These are phyloP conservation scores for Ceratosolen fusciceps DNA, from an alignment of 1,140 invertebrate genomes.

Conservation along the genomic window DNA sequence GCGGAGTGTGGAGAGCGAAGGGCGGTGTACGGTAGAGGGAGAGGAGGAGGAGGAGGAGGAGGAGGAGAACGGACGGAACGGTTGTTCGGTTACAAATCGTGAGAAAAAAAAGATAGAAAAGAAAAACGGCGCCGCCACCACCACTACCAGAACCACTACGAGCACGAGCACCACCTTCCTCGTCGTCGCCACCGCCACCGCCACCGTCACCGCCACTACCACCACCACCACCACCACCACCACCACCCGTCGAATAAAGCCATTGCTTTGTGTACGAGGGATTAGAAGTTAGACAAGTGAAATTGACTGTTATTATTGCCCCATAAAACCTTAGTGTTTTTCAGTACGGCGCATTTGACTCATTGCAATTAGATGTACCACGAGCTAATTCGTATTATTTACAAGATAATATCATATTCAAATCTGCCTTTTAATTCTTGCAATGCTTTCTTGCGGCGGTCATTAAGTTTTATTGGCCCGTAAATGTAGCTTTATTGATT, in stretches of 20 bases:
- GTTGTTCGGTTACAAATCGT: constrained; percentile 29
- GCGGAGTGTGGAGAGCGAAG: no score
- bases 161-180: no score
- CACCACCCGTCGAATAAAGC: constrained; percentile 14
- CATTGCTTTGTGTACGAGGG: background rate
- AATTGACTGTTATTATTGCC: constrained; percentile 29
- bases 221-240: no score
- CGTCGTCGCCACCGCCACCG: no score
- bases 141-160: no score
- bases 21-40: no score
- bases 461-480: background rate
- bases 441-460: background rate
- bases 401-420: constrained; percentile 1
- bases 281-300: constrained; percentile 31
- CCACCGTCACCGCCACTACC: no score
- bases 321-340: constrained; percentile 11
- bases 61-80: no score
- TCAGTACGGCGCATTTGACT: background rate
- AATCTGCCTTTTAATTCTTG: constrained; percentile 20
- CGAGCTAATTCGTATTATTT: constrained; percentile 20
- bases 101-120: constrained; percentile 13
- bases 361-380: constrained; percentile 10
- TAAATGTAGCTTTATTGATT: constrained; percentile 9
- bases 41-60: no score
- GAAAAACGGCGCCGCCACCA: no score